Evolutionary conservation across 2,797 vertebrate species (phyloP), one percentile per base, ranked within the genome.

Genomic region (Xenopus petersii): DNA sequence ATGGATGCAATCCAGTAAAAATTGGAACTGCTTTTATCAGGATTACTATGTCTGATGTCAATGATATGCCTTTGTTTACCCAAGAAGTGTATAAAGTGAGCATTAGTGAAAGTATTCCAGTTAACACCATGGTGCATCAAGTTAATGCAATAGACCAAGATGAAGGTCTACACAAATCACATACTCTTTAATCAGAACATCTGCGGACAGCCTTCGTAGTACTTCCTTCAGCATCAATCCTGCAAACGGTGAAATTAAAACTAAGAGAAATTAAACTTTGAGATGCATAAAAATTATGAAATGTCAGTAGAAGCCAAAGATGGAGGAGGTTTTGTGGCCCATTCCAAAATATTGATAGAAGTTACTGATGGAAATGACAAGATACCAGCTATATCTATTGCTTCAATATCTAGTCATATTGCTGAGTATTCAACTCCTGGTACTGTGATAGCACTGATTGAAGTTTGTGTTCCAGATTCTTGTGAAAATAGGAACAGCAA

Each of bases 201-300:
- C 10, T 6, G 33, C 56, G 10, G 73, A 70, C 59, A 69, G 46
- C 16, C 65, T 15, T 81, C 76, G 1, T 36, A 81, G 9, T 10
- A 5, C 9, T 0, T 36, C 81, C 64, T 87, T 89, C 42, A 64
- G 58, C 0, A 2, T 87, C 13, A 60, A 86, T 66, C 13, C 79
- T 0, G 60, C 77, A 10, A 86, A 59, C 0, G 93, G 93, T 3
- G 65, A 77, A 4, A 81, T 93, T 12, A 64, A 36, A 0, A 21
- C 87, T 0, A 15, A 62, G 0, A 82, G 77, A 15, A 56, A 67
- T 0, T n/a, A 90, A 10, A 88, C 93, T 80, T 17, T 12, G 47
- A 49, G 47, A 6, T 12, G 9, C 9, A 10, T 1, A 10, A 49
- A 49, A 49, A 49, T 49, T 49, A 49, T 49, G 47, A 49, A 49